These are phyloP conservation scores for Misgurnus anguillicaudatus DNA, from an alignment of 2,113 vertebrate genomes.

Conservation along the genomic window DNA sequence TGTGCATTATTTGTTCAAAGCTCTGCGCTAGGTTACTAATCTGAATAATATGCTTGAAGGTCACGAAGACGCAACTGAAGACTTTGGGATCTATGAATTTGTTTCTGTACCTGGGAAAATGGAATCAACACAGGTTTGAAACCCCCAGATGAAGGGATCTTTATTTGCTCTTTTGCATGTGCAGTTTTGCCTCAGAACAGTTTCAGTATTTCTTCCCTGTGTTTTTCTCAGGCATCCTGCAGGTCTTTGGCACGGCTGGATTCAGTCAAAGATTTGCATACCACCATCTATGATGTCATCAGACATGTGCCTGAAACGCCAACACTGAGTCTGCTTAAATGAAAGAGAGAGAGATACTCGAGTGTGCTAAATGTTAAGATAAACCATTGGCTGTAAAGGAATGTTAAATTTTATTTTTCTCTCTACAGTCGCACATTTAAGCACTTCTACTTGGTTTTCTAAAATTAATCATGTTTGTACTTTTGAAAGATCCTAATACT, in stretches of 20 bases:
- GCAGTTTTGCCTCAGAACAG: background rate
- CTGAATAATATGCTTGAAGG: slow-evolving; percentile 11
- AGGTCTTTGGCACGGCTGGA: slow-evolving; percentile 73
- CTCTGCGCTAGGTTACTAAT: background rate
- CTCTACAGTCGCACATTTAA: background rate
- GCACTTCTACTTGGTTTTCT: background rate
- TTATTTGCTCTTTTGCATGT: background rate
- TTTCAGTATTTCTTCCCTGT: slow-evolving; percentile 33
- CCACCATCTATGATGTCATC: slow-evolving; percentile 81
- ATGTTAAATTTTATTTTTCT: background rate
- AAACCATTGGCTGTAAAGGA: background rate
- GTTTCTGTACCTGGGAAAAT: slow-evolving; percentile 84
- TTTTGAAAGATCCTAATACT: background rate
- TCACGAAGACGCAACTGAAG: slow-evolving; percentile 90
- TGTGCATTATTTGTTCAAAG: background rate
- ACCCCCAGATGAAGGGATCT: background rate
- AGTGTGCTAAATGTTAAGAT: background rate
- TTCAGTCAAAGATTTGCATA: slow-evolving; percentile 74
- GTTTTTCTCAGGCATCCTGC: slow-evolving; percentile 68
- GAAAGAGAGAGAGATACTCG: slow-evolving; percentile 13
- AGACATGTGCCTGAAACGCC: slow-evolving; percentile 75
- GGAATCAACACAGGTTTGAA: slow-evolving; percentile 78
- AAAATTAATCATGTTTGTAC: background rate
- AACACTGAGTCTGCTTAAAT: slow-evolving; percentile 68
- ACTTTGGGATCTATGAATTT: slow-evolving; percentile 98